Conservation (phyloP, 2,888 invertebrate species). For the Eupithecia pulchellata region DNA sequence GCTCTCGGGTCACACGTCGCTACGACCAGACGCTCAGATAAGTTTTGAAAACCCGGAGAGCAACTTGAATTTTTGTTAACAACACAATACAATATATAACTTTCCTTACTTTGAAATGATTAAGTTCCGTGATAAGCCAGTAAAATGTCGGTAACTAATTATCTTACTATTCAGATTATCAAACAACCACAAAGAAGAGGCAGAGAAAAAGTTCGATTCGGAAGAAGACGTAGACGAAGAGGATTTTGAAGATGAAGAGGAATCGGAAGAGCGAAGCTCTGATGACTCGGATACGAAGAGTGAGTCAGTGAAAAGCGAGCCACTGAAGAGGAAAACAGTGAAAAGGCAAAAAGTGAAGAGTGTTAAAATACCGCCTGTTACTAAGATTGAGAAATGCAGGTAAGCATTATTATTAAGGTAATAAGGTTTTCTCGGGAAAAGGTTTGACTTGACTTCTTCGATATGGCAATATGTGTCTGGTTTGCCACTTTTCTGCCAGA, state of each 20-base stretch:
- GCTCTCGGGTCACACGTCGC: too few species aligned
- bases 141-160: neutral
- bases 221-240: slow-evolving; percentile 6
- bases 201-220: neutral
- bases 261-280: slow-evolving; percentile 1
- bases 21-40: too few species aligned
- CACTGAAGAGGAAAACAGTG: neutral
- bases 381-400: slow-evolving; percentile 13
- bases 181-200: neutral
- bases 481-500: too few species aligned
- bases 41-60: too few species aligned
- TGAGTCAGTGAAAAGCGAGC: neutral
- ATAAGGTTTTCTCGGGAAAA: neutral
- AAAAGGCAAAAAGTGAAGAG: neutral
- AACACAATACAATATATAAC: too few species aligned
- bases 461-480: too few species aligned
- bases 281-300: slow-evolving; percentile 5
- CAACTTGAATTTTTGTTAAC: too few species aligned
- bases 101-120: too few species aligned
- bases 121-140: neutral
- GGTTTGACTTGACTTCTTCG: too few species aligned
- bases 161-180: neutral
- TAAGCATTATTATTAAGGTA: neutral
- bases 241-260: slow-evolving; percentile 7
- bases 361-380: neutral